These are phyloP conservation scores for Mylabris sibirica DNA, from an alignment of 2,888 invertebrate species.

Conservation along the genomic window DNA sequence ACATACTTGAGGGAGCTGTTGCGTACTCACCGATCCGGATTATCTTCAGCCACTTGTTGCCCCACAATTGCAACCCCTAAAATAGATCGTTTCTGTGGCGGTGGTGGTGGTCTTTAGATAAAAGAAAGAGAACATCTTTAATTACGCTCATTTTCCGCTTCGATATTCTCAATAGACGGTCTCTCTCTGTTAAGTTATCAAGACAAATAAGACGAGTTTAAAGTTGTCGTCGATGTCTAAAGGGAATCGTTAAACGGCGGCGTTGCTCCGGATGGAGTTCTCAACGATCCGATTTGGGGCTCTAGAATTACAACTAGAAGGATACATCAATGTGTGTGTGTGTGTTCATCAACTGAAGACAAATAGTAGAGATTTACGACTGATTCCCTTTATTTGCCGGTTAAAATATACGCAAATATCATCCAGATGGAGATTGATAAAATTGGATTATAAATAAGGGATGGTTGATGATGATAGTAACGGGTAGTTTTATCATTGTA, in stretches of 20 bases:
- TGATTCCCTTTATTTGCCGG: not conserved
- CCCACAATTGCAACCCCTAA: not conserved
- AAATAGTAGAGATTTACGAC: not conserved
- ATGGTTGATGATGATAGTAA: not conserved
- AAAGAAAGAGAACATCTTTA: not conserved
- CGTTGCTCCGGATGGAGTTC: not conserved
- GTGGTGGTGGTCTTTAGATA: not conserved
- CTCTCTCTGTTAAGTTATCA: not conserved
- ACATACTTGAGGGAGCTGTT: conserved; percentile 26
- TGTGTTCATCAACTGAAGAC: not conserved
- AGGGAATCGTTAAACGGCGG: not conserved
- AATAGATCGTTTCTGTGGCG: not conserved
- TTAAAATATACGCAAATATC: not conserved
- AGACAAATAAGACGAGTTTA: not conserved
- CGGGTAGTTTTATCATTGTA: not conserved
- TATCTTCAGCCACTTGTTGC: conserved; percentile 32
- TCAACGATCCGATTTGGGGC: not conserved
- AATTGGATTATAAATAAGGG: not conserved
- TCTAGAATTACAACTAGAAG: not conserved
- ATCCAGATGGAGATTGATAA: not conserved
- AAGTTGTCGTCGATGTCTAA: not conserved
- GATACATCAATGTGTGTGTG: no score
- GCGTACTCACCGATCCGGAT: conserved; percentile 19
- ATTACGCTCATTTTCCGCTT: not conserved
- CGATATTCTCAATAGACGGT: not conserved